Evolutionary conservation across 1,140 invertebrate genomes (phyloP).

Genomic region (Pseudobourletiella spinata): DNA sequence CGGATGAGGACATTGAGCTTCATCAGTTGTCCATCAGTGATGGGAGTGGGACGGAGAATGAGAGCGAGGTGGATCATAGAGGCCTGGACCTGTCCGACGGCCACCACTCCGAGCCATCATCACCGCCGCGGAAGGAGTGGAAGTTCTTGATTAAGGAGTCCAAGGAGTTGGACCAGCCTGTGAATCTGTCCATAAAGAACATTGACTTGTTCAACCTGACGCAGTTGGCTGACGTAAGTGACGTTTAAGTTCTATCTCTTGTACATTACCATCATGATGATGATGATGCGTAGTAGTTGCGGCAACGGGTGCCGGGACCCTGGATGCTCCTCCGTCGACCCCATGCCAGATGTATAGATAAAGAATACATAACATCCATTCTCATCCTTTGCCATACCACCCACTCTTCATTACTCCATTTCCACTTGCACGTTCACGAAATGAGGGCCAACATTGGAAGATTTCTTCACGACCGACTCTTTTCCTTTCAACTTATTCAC

Average conservation of each 20-base stretch:
- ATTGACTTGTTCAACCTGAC: conserved; percentile 61
- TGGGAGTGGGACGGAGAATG: conserved; percentile 3
- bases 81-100: neutral
- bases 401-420: too few relatives aligned
- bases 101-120: neutral
- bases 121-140: conserved; percentile 6
- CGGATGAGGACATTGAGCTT: neutral
- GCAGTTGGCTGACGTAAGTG: conserved; percentile 61
- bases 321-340: too few relatives aligned
- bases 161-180: conserved; percentile 19
- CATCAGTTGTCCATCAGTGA: neutral
- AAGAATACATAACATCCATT: too few relatives aligned
- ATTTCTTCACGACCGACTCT: too few relatives aligned
- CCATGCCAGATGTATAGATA: too few relatives aligned
- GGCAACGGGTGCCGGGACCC: too few relatives aligned
- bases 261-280: neutral
- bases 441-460: too few relatives aligned
- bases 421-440: too few relatives aligned
- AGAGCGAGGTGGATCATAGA: neutral
- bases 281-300: too few relatives aligned
- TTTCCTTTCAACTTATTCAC: too few relatives aligned
- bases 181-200: conserved; percentile 33
- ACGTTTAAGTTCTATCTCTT: too few relatives aligned
- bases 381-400: too few relatives aligned
- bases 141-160: conserved; percentile 12